Evolutionary conservation across 2,797 vertebrate species (phyloP), one percentile per base, ranked within the genome.

Genomic region (Hybognathus amarus): DNA sequence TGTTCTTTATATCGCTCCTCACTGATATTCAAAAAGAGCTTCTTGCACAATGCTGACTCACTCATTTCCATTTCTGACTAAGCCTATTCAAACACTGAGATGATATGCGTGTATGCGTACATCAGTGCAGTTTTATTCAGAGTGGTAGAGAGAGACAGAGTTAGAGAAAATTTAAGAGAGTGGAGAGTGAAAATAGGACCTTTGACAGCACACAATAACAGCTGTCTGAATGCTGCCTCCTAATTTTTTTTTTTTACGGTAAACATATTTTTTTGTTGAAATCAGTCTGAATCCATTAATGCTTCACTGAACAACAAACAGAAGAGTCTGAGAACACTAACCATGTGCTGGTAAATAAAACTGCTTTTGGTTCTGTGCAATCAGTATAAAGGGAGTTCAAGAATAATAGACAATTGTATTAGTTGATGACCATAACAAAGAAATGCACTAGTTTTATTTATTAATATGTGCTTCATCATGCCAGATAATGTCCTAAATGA

Each of bases 11-110:
- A 80, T 73, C n/a, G 27, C n/a, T 84, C 69, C 52, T 84, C 69
- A 66, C 33, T 56, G 83, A 85, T 80, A 61, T 80, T 85, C 64
- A 75, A 85, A 84, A 79, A 69, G 77, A 76, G 70, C 81, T 83
- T 84, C 50, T 64, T 80, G 66, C 45, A 45, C 71, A 77, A 80
- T 84, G 85, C 85, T 86, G 82, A 84, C 67, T 85, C 84, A 78
- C 68, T 85, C 66, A 77, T 82, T 82, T 79, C 75, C 84, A 77
- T 69, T 77, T 80, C 77, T 85, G 83, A 85, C 70, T 86, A 77
- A 86, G 38, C 45, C 50, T 45, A 83, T 80, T 86, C 75, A 81
- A 83, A 76, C 18, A 50, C n/a, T 33, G 42, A 74, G 38, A 42
- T 77, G 36, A 83, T 67, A 74, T 82, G 70, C 17, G 3, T 63